Evolutionary conservation across 2,888 invertebrate species (phyloP).

Genomic region (Plagiodera versicolora): DNA sequence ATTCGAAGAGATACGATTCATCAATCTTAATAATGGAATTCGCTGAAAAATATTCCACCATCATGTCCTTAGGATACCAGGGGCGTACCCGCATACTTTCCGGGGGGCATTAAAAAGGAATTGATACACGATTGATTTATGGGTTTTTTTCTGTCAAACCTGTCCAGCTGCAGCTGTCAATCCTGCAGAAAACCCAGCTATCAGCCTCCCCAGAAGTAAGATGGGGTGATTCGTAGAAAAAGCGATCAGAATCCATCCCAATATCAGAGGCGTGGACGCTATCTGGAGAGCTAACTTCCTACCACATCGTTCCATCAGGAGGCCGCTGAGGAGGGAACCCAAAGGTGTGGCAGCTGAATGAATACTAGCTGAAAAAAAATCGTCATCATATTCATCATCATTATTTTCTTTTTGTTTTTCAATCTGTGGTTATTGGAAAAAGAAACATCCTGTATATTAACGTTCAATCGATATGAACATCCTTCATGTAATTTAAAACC

Average conservation of each 20-base stretch:
- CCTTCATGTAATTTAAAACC: no score
- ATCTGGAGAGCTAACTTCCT: conserved; percentile 67
- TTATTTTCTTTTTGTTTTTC: no score
- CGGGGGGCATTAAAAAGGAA: neutral
- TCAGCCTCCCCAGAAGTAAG: conserved; percentile 66
- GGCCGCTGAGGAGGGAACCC: conserved; percentile 72
- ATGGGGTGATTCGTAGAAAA: conserved; percentile 58
- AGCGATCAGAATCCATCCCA: conserved; percentile 71
- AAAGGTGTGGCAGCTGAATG: conserved; percentile 78
- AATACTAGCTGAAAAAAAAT: conserved; percentile 65
- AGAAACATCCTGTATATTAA: no score
- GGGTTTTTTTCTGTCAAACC: conserved; percentile 56
- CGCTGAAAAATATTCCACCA: neutral
- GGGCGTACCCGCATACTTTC: neutral
- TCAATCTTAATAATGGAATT: neutral
- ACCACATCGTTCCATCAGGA: conserved; percentile 71
- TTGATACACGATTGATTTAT: neutral
- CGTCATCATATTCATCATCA: no score
- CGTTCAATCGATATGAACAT: no score
- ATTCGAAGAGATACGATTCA: neutral
- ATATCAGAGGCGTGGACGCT: conserved; percentile 65
- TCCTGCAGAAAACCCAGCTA: conserved; percentile 75
- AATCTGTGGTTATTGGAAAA: no score
- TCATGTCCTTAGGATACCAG: neutral
- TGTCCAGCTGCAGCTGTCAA: conserved; percentile 74